These are phyloP conservation scores for rat (Rattus norvegicus) DNA, from an alignment of 2,113 vertebrate species.

Conservation along the genomic window GRCr8 NC_086025.1:40364501-40365000, in stretches of 20 bases:
- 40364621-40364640: neutral
- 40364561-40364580: neutral
- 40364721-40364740: too few relatives aligned
- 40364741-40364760: too few relatives aligned
- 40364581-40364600: neutral
- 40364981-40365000: neutral
- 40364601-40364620: neutral
- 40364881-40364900: neutral
- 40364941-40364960: neutral
- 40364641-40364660: too few relatives aligned
- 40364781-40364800: neutral
- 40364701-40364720: too few relatives aligned
- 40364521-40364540: too few relatives aligned
- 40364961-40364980: too few relatives aligned
- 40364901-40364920: neutral
- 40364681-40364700: too few relatives aligned
- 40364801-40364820: neutral
- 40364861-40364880: neutral
- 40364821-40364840: neutral
- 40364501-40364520: neutral
- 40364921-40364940: neutral
- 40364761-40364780: too few relatives aligned
- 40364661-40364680: too few relatives aligned
- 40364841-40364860: neutral
- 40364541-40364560: neutral